A percentile compares a stretch with the other conserved stretches of the same genome.
Evolutionary conservation across 2,888 invertebrate genomes (phyloP).

Genomic region (Ypsolopha sequella): DNA sequence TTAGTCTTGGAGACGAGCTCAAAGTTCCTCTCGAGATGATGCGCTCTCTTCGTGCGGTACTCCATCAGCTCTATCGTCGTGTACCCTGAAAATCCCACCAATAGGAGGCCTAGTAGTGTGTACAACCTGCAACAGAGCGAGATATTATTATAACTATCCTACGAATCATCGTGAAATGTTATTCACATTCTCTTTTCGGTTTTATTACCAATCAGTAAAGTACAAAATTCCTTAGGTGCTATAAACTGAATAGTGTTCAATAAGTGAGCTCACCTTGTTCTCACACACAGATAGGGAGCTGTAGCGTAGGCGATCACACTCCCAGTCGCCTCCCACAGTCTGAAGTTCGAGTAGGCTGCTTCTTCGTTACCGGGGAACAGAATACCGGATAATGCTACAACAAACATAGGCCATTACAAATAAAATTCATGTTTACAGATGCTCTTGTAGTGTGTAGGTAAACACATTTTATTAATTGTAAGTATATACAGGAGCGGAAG

Average conservation of each 20-base stretch:
- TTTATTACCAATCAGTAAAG: no score
- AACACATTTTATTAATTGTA: no score
- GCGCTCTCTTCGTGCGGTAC: conserved; percentile 44
- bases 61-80: conserved; percentile 74
- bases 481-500: no score
- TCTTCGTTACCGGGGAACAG: conserved; percentile 88
- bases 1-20: conserved; percentile 36
- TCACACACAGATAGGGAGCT: conserved; percentile 82
- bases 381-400: conserved; percentile 84
- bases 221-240: no score
- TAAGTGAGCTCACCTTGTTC: conserved; percentile 43
- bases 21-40: conserved; percentile 49
- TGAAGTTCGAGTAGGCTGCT: conserved; percentile 93
- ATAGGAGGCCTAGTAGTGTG: conserved; percentile 75
- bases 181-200: no score
- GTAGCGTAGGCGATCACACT: conserved; percentile 88
- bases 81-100: conserved; percentile 82
- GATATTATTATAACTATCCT: no score
- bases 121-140: conserved; percentile 68
- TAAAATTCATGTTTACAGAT: no score
- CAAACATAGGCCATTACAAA: not conserved
- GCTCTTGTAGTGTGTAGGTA: no score
- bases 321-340: conserved; percentile 92
- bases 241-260: no score
- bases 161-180: no score